Evolutionary conservation across 1,140 invertebrate species (phyloP).

Genomic region (Drosophila athabasca): DNA sequence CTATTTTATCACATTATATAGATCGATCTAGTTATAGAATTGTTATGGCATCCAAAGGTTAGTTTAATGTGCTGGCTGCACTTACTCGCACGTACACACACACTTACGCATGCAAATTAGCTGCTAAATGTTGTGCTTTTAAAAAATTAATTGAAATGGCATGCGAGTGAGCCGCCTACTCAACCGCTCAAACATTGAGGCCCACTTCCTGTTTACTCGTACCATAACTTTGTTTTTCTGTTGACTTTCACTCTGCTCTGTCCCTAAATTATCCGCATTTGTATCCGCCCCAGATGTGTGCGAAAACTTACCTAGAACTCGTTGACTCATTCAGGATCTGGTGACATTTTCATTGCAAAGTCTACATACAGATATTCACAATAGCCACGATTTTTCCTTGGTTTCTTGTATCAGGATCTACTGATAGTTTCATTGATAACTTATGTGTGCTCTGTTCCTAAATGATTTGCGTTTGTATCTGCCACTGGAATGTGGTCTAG

Average conservation of each 20-base stretch:
- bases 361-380: too few species aligned
- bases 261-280: slow-evolving; percentile 34
- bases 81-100: slow-evolving; percentile 30
- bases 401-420: too few species aligned
- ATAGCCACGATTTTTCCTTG: too few species aligned
- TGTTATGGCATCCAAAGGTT: slow-evolving; percentile 11
- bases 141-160: slow-evolving; percentile 42
- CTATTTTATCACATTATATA: slow-evolving; percentile 15
- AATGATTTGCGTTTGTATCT: too few species aligned
- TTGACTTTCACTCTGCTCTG: slow-evolving; percentile 51
- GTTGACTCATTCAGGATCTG: slow-evolving; percentile 48
- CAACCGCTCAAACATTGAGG: slow-evolving; percentile 16
- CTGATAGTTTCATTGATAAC: too few species aligned
- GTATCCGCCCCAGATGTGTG: slow-evolving; percentile 30
- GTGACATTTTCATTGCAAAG: background rate
- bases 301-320: background rate
- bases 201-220: slow-evolving; percentile 41
- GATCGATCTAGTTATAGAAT: slow-evolving; percentile 22
- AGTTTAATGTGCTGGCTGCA: slow-evolving; percentile 67
- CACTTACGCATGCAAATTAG: slow-evolving; percentile 73
- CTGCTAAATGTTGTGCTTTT: slow-evolving; percentile 65
- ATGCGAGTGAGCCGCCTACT: slow-evolving; percentile 32
- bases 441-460: too few species aligned
- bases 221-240: slow-evolving; percentile 15
- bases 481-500: too few species aligned